These are phyloP conservation scores for Atta colombica DNA, from an alignment of 1,140 invertebrate species.

Conservation along the genomic window DNA sequence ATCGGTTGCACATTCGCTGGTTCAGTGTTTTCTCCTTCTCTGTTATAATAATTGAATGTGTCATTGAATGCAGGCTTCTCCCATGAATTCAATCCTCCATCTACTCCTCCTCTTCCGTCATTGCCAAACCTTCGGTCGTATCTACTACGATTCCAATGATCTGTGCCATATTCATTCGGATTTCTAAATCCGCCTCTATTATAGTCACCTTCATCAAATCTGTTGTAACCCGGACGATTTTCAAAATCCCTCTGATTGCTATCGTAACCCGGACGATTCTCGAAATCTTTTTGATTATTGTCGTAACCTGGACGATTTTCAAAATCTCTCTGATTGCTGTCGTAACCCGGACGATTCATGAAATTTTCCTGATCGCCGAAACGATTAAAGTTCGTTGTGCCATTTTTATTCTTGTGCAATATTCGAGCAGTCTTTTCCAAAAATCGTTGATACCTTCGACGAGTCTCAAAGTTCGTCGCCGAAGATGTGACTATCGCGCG, in stretches of 20 bases:
- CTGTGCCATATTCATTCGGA: slow-evolving; percentile 74
- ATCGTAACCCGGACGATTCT: slow-evolving; percentile 71
- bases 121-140: slow-evolving; percentile 57
- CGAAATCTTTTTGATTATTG: slow-evolving; percentile 30
- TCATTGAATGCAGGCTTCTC: slow-evolving; percentile 15
- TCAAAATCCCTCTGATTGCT: slow-evolving; percentile 49
- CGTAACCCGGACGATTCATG: background rate
- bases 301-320: slow-evolving; percentile 56
- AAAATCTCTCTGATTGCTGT: slow-evolving; percentile 19
- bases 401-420: slow-evolving; percentile 78
- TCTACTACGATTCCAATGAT: slow-evolving; percentile 65
- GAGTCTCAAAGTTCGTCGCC: slow-evolving; percentile 88
- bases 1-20: slow-evolving; percentile 80
- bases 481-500: slow-evolving; percentile 96
- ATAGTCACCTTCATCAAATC: slow-evolving; percentile 61
- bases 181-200: slow-evolving; percentile 72
- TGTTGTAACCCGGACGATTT: slow-evolving; percentile 70
- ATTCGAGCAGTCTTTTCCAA: slow-evolving; percentile 87
- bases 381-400: slow-evolving; percentile 60
- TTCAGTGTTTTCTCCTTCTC: slow-evolving; percentile 47
- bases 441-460: slow-evolving; percentile 88
- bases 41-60: slow-evolving; percentile 43
- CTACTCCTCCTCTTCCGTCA: background rate
- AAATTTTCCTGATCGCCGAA: slow-evolving; percentile 60
- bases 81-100: slow-evolving; percentile 37